phyloP scores from a whole-genome alignment of 2,113 vertebrate species.

The Pan troglodytes region NHGRI_mPanTro3-v2.1_pri NC_072398.2:34478001-34478500 shows the following conservation, averaged over 20 bases:
- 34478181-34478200: neutral
- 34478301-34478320: constrained; percentile 92
- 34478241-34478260: neutral
- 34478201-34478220: neutral
- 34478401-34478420: constrained; percentile 91
- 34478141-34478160: neutral
- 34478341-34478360: constrained; percentile 87
- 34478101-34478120: neutral
- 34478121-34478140: neutral
- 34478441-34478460: neutral
- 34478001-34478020: neutral
- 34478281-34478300: constrained; percentile 71
- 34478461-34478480: neutral
- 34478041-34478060: neutral
- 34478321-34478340: constrained; percentile 93
- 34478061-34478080: neutral
- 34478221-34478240: neutral
- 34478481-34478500: neutral
- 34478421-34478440: constrained; percentile 82
- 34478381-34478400: constrained; percentile 92
- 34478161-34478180: neutral
- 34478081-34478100: neutral
- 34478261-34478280: neutral
- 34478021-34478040: neutral
- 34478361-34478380: constrained; percentile 93